Base-by-base conservation (phyloP, 2,797 vertebrate genomes). In the Melanotaenia trifasciata region DNA sequence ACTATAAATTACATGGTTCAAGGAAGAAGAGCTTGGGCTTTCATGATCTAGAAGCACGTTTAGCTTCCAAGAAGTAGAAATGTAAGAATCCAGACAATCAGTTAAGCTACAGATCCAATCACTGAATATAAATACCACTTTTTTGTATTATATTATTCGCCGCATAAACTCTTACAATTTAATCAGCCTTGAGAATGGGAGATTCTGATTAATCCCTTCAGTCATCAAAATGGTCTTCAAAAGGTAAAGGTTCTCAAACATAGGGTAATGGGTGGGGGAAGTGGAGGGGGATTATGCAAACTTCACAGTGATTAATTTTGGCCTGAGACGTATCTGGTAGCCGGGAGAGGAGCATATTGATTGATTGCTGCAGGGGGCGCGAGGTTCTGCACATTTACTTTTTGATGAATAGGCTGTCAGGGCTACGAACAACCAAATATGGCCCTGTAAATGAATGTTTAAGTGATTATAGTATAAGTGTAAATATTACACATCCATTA, bases 341-440 rank as follows among this genome's bases (percentile, higher is more conserved):
- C 84, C 28, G 63, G 54, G 89, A 90, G 90, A 91, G 74, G 87
- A 91, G 87, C 87, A 69, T 90, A 90, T 90, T 95, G 95, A 95
- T 95, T 95, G 94, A 95, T 95, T 94, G 93, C 94, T 84, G 89
- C 79, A 84, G 87, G 87, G 88, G 92, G 87, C 75, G 70, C 84
- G 78, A 87, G 88, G 93, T 94, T 95, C 92, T 84, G 89, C 92
- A 90, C 88, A 84, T 91, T 94, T 92, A 85, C 92, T 87, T 90
- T 92, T 92, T 95, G 94, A 95, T 94, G 91, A 95, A 95, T 95
- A 91, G 94, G 92, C 94, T 95, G 94, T 95, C 94, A 94, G 84
- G 70, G 74, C 80, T 81, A 90, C 89, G 87, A 93, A 94, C 87
- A 92, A 93, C 92, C 90, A 93, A 94, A 93, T 92, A 90, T 90